Evolutionary conservation across 2,888 invertebrate species (phyloP).

Genomic region (Sarcophaga carnaria): DNA sequence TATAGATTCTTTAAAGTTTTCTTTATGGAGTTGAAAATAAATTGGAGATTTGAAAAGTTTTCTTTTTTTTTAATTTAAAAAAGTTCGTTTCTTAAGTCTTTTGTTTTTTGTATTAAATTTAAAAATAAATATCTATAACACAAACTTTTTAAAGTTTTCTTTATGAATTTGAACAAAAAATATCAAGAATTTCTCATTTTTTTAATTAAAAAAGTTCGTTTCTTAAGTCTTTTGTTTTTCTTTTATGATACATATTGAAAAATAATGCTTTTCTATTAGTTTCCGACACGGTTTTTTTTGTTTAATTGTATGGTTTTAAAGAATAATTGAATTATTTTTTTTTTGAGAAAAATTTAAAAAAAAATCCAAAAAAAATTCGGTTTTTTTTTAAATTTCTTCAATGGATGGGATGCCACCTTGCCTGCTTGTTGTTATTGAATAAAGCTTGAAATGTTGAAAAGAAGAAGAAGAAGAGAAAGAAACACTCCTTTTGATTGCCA

Average conservation of each 20-base stretch:
- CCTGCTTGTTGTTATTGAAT: neutral
- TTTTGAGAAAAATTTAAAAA: neutral
- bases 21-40: no score
- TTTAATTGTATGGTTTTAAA: neutral
- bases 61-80: neutral
- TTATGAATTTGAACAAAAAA: no score
- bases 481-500: conserved; percentile 31
- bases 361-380: neutral
- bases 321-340: neutral
- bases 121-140: no score
- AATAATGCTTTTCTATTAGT: neutral
- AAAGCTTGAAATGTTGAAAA: no score
- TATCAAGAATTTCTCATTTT: no score
- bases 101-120: neutral
- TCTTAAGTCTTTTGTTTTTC: conserved; percentile 37
- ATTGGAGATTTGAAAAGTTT: no score
- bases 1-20: no score
- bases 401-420: neutral
- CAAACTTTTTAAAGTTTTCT: no score
- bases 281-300: no score
- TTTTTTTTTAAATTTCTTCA: neutral
- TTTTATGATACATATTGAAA: neutral
- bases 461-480: neutral
- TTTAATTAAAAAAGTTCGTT: conserved; percentile 13
- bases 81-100: conserved; percentile 17